Conservation (phyloP, 2,797 vertebrate genomes). For the Pipistrellus pipistrellus region DNA sequence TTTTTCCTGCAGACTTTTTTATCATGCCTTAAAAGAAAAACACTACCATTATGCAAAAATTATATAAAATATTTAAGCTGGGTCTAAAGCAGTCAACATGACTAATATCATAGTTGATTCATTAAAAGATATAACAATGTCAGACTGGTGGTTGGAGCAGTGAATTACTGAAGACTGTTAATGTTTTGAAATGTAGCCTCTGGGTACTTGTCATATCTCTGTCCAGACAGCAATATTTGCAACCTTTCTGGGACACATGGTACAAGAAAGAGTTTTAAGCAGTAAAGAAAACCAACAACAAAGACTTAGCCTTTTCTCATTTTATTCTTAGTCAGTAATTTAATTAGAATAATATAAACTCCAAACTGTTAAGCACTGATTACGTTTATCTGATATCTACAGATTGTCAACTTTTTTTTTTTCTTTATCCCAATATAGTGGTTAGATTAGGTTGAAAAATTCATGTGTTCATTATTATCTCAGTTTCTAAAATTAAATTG, state of each 20-base stretch:
- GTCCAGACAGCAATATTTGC: neutral
- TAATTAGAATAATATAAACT: conserved; percentile 59
- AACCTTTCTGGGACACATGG: neutral
- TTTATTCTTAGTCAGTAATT: conserved; percentile 45
- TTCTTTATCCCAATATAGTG: neutral
- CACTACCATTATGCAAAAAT: conserved; percentile 10
- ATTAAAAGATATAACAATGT: conserved; percentile 43
- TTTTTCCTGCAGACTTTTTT: neutral
- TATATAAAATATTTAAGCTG: conserved; percentile 45
- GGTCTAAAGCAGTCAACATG: neutral
- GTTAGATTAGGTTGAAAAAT: conserved; percentile 5
- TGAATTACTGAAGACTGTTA: conserved; percentile 60
- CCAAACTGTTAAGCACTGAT: neutral
- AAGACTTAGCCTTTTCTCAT: neutral
- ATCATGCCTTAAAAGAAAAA: neutral
- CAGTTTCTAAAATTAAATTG: neutral
- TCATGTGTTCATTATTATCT: neutral
- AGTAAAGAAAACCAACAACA: neutral
- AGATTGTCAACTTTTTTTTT: conserved; percentile 59
- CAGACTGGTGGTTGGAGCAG: neutral
- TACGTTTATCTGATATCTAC: conserved; percentile 36
- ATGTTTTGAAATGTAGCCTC: conserved; percentile 12
- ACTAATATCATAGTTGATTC: conserved; percentile 61
- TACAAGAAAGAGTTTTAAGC: conserved; percentile 56
- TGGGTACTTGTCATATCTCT: conserved; percentile 3